These are phyloP conservation scores for Drosophila arawakana DNA, from an alignment of 1,140 invertebrate species.

Conservation along the genomic window DNA sequence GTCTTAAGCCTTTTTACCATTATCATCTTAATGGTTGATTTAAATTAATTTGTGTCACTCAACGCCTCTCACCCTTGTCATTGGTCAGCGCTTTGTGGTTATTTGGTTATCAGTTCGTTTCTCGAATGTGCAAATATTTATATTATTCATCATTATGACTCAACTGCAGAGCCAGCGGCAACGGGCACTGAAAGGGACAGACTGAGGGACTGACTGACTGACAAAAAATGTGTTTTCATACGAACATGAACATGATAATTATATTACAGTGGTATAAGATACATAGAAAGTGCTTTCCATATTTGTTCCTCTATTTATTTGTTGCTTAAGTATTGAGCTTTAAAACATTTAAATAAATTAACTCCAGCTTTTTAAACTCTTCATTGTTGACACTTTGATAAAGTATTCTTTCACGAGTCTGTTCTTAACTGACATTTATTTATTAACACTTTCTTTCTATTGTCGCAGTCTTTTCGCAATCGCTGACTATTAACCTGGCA, in stretches of 20 bases:
- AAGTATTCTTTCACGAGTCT: neutral
- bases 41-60: constrained; percentile 17
- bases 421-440: neutral
- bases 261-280: constrained; percentile 23
- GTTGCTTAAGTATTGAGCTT: neutral
- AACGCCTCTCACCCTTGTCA: neutral
- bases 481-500: constrained; percentile 30
- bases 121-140: constrained; percentile 35
- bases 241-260: constrained; percentile 37
- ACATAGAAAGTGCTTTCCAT: constrained; percentile 20
- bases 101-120: constrained; percentile 37
- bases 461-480: constrained; percentile 58
- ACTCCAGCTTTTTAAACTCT: constrained; percentile 1
- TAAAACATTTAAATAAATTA: neutral
- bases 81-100: constrained; percentile 16
- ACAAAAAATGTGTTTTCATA: constrained; percentile 18
- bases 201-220: no score
- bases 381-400: constrained; percentile 16
- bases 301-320: neutral
- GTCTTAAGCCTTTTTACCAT: constrained; percentile 12
- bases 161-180: constrained; percentile 11
- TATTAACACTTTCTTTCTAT: neutral
- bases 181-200: neutral
- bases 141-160: constrained; percentile 49
- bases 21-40: constrained; percentile 3